These are phyloP conservation scores for Amphiura filiformis DNA, from an alignment of 35 echinoderm and acorn worm genomes.

Conservation along the genomic window DNA sequence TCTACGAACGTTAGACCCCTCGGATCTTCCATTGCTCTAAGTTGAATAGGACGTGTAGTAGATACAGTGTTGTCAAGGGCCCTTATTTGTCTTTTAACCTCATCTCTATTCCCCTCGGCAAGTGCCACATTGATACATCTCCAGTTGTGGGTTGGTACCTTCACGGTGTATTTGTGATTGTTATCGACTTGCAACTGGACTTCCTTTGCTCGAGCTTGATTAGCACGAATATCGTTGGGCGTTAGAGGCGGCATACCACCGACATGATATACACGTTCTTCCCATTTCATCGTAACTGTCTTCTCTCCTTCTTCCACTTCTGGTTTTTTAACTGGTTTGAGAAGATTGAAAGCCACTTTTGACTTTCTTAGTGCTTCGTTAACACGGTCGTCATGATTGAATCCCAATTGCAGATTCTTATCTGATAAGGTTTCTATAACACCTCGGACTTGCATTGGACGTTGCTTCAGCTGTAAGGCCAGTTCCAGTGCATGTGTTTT, in stretches of 20 bases:
- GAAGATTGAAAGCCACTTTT: constrained; percentile 29
- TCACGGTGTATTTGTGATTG: not conserved
- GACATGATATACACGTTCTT: constrained; percentile 64
- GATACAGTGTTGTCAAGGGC: not conserved
- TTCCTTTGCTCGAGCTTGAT: not conserved
- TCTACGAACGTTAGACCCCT: not conserved
- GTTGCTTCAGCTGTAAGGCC: constrained; percentile 59
- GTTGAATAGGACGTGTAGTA: not conserved
- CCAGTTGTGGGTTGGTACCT: constrained; percentile 4
- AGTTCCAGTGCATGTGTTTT: constrained; percentile 45
- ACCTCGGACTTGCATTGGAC: constrained; percentile 7
- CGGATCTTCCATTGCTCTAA: not conserved
- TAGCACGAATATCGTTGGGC: not conserved
- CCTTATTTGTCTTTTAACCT: not conserved
- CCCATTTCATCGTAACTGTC: constrained; percentile 53
- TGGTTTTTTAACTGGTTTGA: constrained; percentile 72
- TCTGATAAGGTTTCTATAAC: constrained; percentile 44
- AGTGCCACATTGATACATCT: not conserved
- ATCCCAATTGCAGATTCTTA: constrained; percentile 13
- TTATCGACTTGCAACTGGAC: not conserved
- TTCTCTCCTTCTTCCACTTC: constrained; percentile 33
- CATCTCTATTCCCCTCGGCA: not conserved
- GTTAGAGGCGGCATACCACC: not conserved
- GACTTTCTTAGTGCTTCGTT: constrained; percentile 23
- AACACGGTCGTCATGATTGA: constrained; percentile 40